Conservation (phyloP, 2,113 vertebrate genomes). For the Tapirus terrestris region DNA sequence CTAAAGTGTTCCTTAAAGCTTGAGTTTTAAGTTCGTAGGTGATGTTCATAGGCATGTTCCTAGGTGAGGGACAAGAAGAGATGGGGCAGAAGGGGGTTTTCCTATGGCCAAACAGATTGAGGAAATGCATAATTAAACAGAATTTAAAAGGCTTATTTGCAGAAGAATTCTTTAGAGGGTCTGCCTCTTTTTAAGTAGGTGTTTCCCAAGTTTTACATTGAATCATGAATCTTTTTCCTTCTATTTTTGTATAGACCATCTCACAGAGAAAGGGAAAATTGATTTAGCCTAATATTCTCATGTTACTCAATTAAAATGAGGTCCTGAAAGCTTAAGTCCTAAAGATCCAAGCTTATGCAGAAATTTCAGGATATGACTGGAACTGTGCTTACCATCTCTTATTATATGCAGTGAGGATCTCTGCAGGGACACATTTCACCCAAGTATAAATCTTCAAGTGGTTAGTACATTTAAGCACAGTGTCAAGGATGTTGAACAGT, state of each 20-base stretch:
- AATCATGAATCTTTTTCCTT: neutral
- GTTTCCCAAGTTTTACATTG: neutral
- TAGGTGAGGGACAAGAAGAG: neutral
- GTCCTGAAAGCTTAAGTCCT: neutral
- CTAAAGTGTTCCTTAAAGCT: neutral
- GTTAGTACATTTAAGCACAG: neutral
- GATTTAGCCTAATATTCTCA: neutral
- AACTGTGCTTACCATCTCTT: neutral
- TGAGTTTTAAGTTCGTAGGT: neutral
- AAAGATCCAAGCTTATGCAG: neutral
- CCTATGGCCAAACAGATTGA: neutral
- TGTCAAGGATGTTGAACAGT: neutral
- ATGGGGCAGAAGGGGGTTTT: neutral
- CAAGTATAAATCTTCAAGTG: neutral
- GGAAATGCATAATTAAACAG: neutral
- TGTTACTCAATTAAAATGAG: neutral
- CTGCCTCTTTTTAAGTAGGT: neutral
- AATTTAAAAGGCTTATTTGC: neutral
- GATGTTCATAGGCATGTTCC: neutral
- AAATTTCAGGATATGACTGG: neutral
- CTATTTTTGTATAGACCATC: neutral
- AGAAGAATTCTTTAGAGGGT: neutral
- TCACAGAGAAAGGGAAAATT: neutral
- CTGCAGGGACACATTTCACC: neutral
- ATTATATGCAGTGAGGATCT: neutral